Conservation (phyloP, 2,113 vertebrate genomes). For the Candoia aspera region DNA sequence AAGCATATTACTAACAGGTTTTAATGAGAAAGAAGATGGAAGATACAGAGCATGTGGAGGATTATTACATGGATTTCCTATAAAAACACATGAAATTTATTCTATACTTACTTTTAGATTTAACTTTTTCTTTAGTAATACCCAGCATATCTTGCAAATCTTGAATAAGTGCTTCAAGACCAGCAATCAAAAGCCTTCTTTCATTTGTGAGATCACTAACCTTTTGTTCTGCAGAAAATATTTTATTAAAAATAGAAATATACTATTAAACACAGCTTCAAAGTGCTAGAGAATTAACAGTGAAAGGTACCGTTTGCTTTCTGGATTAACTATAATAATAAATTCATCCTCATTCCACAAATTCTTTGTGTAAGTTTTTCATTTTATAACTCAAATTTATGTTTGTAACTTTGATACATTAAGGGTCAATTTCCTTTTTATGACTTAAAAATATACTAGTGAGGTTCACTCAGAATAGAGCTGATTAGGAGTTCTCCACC, state of each 20-base stretch:
- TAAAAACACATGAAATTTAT: not conserved
- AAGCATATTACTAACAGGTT: not conserved
- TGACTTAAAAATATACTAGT: not conserved
- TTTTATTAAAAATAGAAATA: not conserved
- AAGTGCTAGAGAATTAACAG: not conserved
- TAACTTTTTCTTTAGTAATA: not conserved
- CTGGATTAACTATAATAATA: not conserved
- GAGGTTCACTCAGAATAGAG: not conserved
- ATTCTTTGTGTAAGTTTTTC: not conserved
- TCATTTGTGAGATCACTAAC: not conserved
- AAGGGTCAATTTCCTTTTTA: not conserved
- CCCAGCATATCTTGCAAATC: not conserved
- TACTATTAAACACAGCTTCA: not conserved
- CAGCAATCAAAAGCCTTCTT: constrained; percentile 24
- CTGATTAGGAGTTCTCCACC: not conserved
- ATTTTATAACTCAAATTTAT: not conserved
- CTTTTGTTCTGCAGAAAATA: constrained; percentile 15
- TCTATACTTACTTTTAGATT: not conserved
- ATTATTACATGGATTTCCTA: not conserved
- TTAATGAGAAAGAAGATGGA: not conserved
- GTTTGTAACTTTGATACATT: not conserved
- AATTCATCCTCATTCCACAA: not conserved
- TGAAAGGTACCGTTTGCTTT: not conserved
- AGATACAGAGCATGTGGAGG: not conserved
- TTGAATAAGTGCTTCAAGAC: constrained; percentile 16